A percentile compares a stretch with the other conserved stretches of the same genome.
Conservation (phyloP, 2,888 invertebrate species). For the Pterostichus madidus region DNA sequence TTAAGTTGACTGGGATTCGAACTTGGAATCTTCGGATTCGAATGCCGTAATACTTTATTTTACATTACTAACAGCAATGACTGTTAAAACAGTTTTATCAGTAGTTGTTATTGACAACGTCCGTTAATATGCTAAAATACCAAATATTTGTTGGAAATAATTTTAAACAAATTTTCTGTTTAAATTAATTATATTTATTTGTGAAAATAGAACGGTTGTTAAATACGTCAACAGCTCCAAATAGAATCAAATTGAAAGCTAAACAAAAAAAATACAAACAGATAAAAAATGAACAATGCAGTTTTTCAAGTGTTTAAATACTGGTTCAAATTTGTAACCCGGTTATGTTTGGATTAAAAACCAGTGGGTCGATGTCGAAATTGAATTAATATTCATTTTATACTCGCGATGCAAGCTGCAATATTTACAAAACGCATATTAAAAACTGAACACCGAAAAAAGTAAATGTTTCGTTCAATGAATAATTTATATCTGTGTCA, state of each 20-base stretch:
- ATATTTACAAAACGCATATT: background rate
- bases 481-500: conserved; percentile 40
- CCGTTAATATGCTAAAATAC: too few species aligned
- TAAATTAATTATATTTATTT: background rate
- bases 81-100: too few species aligned
- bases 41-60: too few species aligned
- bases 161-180: too few species aligned
- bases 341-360: conserved; percentile 37
- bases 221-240: background rate
- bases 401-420: background rate
- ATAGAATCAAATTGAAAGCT: conserved; percentile 14
- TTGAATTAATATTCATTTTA: conserved; percentile 45
- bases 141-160: too few species aligned
- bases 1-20: too few species aligned
- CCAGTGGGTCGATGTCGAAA: conserved; percentile 30
- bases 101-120: too few species aligned
- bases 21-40: too few species aligned
- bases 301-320: conserved; percentile 33
- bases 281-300: conserved; percentile 24
- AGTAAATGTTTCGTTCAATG: background rate
- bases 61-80: too few species aligned
- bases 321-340: conserved; percentile 35
- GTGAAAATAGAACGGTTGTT: background rate
- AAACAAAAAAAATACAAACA: conserved; percentile 14
- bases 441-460: conserved; percentile 20